Evolutionary conservation across 2,113 vertebrate species (phyloP).

Genomic region (Colaptes auratus): DNA sequence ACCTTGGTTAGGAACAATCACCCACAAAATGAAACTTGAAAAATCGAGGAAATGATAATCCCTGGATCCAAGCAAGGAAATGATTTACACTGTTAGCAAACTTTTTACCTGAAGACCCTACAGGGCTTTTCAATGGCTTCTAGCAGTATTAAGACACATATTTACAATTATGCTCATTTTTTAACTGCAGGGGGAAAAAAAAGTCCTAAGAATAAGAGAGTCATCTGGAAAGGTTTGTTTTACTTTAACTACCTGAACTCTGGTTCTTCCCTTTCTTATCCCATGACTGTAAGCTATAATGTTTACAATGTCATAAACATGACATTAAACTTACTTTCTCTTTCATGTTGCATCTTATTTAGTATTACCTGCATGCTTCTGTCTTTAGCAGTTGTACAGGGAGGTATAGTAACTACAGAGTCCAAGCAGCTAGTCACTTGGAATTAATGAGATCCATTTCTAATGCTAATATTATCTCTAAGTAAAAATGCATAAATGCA

Average conservation of each 20-base stretch:
- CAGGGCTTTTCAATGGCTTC: not conserved
- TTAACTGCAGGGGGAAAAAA: not conserved
- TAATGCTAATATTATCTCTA: not conserved
- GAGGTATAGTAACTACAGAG: not conserved
- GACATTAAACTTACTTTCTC: not conserved
- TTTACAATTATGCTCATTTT: conserved; percentile 1
- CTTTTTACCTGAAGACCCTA: not conserved
- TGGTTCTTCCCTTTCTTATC: not conserved
- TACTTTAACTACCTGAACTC: not conserved
- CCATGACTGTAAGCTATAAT: not conserved
- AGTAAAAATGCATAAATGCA: not conserved
- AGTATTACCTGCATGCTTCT: not conserved
- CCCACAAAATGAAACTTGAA: not conserved
- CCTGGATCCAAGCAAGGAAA: not conserved
- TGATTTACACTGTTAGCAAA: not conserved
- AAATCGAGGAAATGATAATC: not conserved
- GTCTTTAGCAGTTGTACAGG: not conserved
- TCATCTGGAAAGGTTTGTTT: not conserved
- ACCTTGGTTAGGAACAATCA: not conserved
- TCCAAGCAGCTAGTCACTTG: not conserved
- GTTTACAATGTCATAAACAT: not conserved
- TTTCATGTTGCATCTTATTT: not conserved
- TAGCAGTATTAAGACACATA: not conserved
- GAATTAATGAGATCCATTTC: conserved; percentile 1
- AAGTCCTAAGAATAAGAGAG: not conserved